phyloP scores from a whole-genome alignment of 2,888 invertebrate species.

The Phortica okadai region DNA sequence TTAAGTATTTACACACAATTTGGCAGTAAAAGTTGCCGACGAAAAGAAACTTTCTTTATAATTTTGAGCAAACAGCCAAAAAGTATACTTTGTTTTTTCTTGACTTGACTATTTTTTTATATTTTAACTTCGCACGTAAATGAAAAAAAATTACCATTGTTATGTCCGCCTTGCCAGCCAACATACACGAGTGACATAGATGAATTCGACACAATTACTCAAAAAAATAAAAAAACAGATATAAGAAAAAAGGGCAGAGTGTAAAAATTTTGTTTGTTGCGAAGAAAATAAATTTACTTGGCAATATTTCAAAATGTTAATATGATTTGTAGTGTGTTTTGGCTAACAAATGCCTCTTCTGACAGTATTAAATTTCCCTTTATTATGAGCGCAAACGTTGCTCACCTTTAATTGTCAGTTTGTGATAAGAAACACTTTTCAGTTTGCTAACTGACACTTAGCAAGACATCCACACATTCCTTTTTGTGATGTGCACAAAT shows the following conservation, averaged over 20 bases:
- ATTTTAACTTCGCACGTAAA: constrained; percentile 2
- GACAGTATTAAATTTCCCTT: too few relatives aligned
- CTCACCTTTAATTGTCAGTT: neutral
- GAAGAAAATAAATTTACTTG: constrained; percentile 26
- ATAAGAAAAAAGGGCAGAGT: constrained; percentile 29
- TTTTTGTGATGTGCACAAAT: neutral
- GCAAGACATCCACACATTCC: neutral
- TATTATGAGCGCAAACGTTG: neutral
- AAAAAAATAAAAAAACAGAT: constrained; percentile 38
- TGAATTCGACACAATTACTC: constrained; percentile 55
- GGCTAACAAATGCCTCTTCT: too few relatives aligned
- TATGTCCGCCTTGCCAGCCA: constrained; percentile 14
- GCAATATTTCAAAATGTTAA: constrained; percentile 44
- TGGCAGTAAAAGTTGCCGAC: constrained; percentile 45
- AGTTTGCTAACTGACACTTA: too few relatives aligned
- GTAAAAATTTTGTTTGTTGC: constrained; percentile 25
- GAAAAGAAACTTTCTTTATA: constrained; percentile 6
- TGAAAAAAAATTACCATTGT: constrained; percentile 20
- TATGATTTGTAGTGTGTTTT: too few relatives aligned
- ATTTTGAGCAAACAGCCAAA: constrained; percentile 54
- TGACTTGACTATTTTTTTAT: constrained; percentile 4
- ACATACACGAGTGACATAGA: constrained; percentile 6
- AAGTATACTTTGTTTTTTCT: constrained; percentile 50
- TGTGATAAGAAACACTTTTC: too few relatives aligned
- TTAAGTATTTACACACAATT: constrained; percentile 70